Conservation (phyloP, 2,888 invertebrate genomes). For the Diadegma fenestrale region DNA sequence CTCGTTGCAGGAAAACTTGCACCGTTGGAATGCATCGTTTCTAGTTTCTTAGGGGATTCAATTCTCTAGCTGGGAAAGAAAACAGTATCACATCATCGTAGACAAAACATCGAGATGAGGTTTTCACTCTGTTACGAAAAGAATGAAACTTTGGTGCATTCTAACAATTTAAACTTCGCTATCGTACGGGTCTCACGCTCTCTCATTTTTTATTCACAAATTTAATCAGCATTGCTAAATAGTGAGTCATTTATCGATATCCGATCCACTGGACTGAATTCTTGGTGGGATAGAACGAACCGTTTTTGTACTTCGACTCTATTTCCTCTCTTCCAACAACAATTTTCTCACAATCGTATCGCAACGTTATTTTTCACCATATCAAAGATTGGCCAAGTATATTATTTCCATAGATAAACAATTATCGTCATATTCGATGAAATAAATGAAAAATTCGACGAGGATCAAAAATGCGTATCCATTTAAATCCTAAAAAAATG, state of each 20-base stretch:
- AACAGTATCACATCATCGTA: too few relatives aligned
- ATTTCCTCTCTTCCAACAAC: neutral
- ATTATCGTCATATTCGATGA: neutral
- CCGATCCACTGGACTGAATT: neutral
- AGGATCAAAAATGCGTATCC: neutral
- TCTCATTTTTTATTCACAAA: neutral
- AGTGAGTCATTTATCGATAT: neutral
- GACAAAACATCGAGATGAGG: too few relatives aligned
- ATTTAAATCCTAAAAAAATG: neutral
- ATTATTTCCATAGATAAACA: neutral
- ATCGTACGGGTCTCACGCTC: neutral
- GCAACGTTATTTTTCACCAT: neutral
- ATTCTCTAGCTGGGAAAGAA: too few relatives aligned
- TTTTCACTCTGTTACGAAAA: too few relatives aligned
- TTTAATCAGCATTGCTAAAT: neutral
- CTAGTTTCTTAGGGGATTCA: too few relatives aligned
- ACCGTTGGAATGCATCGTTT: too few relatives aligned
- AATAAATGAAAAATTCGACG: neutral
- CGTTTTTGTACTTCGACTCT: slow-evolving; percentile 52
- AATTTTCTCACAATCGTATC: slow-evolving; percentile 6
- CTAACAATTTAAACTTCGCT: too few relatives aligned
- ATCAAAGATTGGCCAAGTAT: neutral
- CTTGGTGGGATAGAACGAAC: neutral
- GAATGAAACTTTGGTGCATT: too few relatives aligned
- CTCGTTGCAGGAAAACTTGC: too few relatives aligned